phyloP scores from a whole-genome alignment of 2,113 vertebrate species.

The Leptosomus discolor region DNA sequence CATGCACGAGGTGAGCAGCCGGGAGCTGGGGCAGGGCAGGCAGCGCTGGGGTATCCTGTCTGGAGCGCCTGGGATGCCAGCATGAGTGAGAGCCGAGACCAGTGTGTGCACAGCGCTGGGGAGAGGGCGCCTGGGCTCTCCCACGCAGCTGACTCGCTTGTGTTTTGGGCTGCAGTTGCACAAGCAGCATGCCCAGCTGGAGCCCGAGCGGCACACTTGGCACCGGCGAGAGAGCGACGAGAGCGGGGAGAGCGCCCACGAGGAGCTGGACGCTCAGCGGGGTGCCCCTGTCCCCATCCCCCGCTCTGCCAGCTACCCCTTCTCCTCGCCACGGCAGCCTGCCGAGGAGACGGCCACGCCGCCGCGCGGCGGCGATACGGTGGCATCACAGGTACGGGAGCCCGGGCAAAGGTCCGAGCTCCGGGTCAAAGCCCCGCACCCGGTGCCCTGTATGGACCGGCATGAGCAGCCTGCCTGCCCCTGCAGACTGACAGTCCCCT shows the following conservation, averaged over 20 bases:
- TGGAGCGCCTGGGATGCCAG: background rate
- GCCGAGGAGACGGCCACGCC: slow-evolving; percentile 76
- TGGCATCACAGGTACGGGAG: slow-evolving; percentile 78
- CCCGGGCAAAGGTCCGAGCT: background rate
- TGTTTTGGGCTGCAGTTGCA: slow-evolving; percentile 79
- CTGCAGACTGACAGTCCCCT: background rate
- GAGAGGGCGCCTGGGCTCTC: background rate
- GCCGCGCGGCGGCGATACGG: slow-evolving; percentile 75
- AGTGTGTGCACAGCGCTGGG: background rate
- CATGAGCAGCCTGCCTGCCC: background rate
- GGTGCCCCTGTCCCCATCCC: slow-evolving; percentile 73
- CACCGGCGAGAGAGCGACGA: slow-evolving; percentile 94
- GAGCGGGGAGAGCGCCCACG: slow-evolving; percentile 88
- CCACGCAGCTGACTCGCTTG: background rate
- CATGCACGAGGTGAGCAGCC: slow-evolving; percentile 90
- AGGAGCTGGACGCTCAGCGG: slow-evolving; percentile 74
- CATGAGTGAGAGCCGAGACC: background rate
- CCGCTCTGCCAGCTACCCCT: slow-evolving; percentile 92
- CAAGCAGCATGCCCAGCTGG: slow-evolving; percentile 90
- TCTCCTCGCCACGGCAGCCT: slow-evolving; percentile 59
- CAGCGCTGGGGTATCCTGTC: background rate
- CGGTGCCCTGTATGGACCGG: fast-evolving
- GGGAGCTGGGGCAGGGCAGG: background rate
- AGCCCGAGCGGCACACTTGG: slow-evolving; percentile 91
- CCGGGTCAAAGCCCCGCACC: background rate